Evolutionary conservation across 2,888 invertebrate species (phyloP), one percentile per base, ranked within the genome.

Genomic region (Pyrocoelia pectoralis): DNA sequence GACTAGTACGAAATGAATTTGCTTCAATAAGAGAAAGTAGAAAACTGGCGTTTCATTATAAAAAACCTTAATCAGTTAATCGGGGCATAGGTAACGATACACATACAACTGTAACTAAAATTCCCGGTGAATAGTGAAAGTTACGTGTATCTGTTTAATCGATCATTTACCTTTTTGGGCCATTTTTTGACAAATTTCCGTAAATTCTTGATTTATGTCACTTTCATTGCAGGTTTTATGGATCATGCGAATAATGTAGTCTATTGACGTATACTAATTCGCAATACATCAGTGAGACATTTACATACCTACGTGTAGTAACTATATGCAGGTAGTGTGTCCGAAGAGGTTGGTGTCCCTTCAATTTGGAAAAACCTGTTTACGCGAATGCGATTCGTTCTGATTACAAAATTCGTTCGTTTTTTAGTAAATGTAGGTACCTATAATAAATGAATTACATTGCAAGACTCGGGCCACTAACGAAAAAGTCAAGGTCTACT

Each of bases 401-500:
- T 40, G 46, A 41, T 51, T 43, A 56, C 40, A 38, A 43, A 60
- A 61, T 43, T 56, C 56, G 56, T 33, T 50, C 43, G 13, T 46
- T 46, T 15, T 51, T 60, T 54, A 55, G 49, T 49, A 43, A 54
- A 50, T 60, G 9, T 6, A 24, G 24, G 38, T 28, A 24, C 29
- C 56, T 61, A 51, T 61, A 49, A 50, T 55, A 29, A 33, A 13
- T 18, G 10, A 46, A 17, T 46, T n/a, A 46, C 17, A 56, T 51
- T 46, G 17, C 41, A 56, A 51, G 43, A 51, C 24, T 40, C 56
- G 51, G 48, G 38, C 49, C 53, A 15, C 56, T 19, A 59, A 58
- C 49, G 58, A 62, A 54, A 55, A 54, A 54, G 65, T 56, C 59
- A 65, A 68, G 66, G 66, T 58, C 62, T 58, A 38, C 58, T 52